Conservation (phyloP, 2,888 invertebrate species). For the Cerastis rubricosa region DNA sequence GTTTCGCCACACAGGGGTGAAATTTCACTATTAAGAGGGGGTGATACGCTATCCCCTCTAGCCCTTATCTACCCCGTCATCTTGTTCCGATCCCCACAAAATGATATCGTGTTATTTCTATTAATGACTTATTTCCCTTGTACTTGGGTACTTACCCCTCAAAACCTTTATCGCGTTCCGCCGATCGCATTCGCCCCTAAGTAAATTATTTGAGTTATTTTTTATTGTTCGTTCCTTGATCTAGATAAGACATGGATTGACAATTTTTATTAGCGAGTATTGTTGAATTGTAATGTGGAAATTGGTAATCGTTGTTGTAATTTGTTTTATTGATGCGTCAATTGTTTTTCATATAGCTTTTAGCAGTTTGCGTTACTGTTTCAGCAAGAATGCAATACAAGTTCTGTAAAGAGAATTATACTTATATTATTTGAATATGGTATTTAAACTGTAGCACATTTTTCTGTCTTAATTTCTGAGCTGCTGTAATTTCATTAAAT, state of each 20-base stretch:
- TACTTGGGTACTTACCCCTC: conserved; percentile 66
- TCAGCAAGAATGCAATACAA: background rate
- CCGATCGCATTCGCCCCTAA: conserved; percentile 72
- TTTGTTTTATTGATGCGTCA: conserved; percentile 39
- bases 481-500: background rate
- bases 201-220: conserved; percentile 72
- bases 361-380: no score
- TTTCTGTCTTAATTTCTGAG: no score
- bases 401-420: background rate
- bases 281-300: conserved; percentile 62
- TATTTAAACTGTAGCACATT: no score
- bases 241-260: conserved; percentile 51
- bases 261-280: conserved; percentile 67
- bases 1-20: conserved; percentile 59
- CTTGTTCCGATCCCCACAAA: conserved; percentile 80
- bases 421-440: background rate
- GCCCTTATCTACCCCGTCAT: conserved; percentile 66
- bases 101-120: conserved; percentile 85
- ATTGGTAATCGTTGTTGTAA: conserved; percentile 54
- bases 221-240: conserved; percentile 51
- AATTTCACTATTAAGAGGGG: conserved; percentile 54
- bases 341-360: background rate
- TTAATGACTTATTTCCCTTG: conserved; percentile 87
- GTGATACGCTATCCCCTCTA: conserved; percentile 37
- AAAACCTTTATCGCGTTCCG: conserved; percentile 65